A percentile compares a stretch with the other conserved stretches of the same genome.
Conservation (phyloP, 1,140 invertebrate genomes). For the Gonioctena quinquepunctata region DNA sequence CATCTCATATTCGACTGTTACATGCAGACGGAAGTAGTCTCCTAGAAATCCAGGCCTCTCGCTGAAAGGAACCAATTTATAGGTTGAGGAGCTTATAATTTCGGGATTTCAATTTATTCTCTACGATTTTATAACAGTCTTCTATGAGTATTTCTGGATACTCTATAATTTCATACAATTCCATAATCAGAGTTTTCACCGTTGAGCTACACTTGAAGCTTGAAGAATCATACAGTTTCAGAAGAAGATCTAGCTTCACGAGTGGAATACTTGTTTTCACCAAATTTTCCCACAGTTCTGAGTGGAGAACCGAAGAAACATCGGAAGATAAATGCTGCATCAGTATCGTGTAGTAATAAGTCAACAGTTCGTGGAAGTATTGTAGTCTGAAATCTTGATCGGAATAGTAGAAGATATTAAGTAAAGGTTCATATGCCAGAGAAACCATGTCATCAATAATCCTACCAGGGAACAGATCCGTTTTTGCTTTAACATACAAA, state of each 20-base stretch:
- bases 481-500: neutral
- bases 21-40: neutral
- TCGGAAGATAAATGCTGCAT: neutral
- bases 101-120: neutral
- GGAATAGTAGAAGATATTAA: neutral
- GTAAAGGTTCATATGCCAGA: neutral
- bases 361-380: neutral
- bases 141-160: neutral
- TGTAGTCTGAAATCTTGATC: neutral
- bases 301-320: neutral
- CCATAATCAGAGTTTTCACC: neutral
- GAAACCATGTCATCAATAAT: neutral
- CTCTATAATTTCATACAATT: neutral
- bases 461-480: neutral
- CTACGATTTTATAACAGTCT: neutral
- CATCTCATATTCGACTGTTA: neutral
- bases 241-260: neutral
- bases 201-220: neutral
- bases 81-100: neutral
- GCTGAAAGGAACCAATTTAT: neutral
- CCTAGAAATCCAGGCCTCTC: neutral
- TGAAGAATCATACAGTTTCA: neutral
- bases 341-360: neutral
- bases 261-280: neutral
- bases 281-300: neutral